Conservation (phyloP, 2,113 vertebrate genomes). For the Chaenogobius annularis region DNA sequence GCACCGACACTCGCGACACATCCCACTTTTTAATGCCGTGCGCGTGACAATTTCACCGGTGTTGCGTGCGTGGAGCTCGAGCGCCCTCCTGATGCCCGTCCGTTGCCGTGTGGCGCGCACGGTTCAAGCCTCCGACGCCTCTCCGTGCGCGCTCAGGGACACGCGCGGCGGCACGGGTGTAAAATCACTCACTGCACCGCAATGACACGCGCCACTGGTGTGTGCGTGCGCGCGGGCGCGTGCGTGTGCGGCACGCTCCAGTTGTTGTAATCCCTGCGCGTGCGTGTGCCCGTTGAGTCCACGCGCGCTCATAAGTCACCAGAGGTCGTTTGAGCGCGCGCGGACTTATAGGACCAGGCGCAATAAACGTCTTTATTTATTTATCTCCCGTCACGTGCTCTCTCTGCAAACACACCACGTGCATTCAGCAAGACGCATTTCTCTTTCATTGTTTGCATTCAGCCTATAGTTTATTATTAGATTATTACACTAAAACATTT, state of each 20-base stretch:
- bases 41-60: conserved; percentile 61
- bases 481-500: too few relatives aligned
- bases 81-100: conserved; percentile 49
- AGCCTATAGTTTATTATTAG: too few relatives aligned
- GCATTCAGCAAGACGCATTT: background rate
- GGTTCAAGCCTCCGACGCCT: background rate
- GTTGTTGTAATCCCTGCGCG: conserved; percentile 60
- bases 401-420: background rate
- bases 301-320: conserved; percentile 22
- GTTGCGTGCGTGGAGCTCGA: conserved; percentile 56
- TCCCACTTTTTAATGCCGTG: conserved; percentile 45
- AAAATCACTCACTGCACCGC: conserved; percentile 58
- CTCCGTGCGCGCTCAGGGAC: conserved; percentile 38
- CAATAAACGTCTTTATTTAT: background rate
- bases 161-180: background rate
- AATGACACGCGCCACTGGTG: conserved; percentile 65
- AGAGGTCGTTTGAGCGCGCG: conserved; percentile 41
- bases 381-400: background rate
- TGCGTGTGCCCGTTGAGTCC: conserved; percentile 2
- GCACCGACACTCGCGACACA: conserved; percentile 41
- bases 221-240: conserved; percentile 32
- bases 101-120: background rate
- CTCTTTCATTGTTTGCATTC: background rate
- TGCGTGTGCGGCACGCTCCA: conserved; percentile 52
- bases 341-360: background rate